A percentile compares a stretch with the other conserved stretches of the same genome.
These are phyloP conservation scores for Aurelia sp. DNA, from an alignment of 30 jellyfish, hydroid and myxozoan species.

Conservation along the genomic window DNA sequence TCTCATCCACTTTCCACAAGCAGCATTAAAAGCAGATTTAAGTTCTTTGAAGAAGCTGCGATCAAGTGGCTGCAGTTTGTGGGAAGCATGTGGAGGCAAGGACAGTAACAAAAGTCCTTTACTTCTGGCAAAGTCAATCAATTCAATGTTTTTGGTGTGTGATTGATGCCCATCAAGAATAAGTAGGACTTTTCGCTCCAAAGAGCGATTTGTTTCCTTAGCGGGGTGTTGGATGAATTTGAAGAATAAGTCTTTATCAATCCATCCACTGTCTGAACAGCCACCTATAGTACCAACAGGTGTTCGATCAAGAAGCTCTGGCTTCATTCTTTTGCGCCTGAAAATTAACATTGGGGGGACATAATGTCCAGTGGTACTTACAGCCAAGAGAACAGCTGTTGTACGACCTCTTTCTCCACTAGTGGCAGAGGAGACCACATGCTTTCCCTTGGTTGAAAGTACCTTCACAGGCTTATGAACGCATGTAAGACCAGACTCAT, in stretches of 20 bases:
- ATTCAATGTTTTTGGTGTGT: conserved; percentile 39
- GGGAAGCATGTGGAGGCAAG: conserved; percentile 77
- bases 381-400: conserved; percentile 21
- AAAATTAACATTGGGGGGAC: conserved; percentile 69
- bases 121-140: conserved; percentile 54
- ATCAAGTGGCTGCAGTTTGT: conserved; percentile 77
- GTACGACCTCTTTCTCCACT: too few species aligned
- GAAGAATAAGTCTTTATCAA: conserved; percentile 48
- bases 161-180: conserved; percentile 67
- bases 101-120: conserved; percentile 55
- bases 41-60: conserved; percentile 52
- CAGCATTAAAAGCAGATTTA: conserved; percentile 47
- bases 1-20: conserved; percentile 30
- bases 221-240: too few species aligned
- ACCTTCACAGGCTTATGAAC: conserved; percentile 78
- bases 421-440: too few species aligned
- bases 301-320: conserved; percentile 59
- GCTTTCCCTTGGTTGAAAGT: too few species aligned
- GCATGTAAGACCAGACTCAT: conserved; percentile 66
- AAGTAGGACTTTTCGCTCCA: conserved; percentile 35
- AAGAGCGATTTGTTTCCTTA: conserved; percentile 50
- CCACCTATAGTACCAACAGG: conserved; percentile 74
- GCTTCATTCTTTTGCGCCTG: conserved; percentile 59
- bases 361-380: conserved; percentile 49
- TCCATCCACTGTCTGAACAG: conserved; percentile 79